Evolutionary conservation across 2,888 invertebrate species (phyloP).

Genomic region (Endomychus coccineus): DNA sequence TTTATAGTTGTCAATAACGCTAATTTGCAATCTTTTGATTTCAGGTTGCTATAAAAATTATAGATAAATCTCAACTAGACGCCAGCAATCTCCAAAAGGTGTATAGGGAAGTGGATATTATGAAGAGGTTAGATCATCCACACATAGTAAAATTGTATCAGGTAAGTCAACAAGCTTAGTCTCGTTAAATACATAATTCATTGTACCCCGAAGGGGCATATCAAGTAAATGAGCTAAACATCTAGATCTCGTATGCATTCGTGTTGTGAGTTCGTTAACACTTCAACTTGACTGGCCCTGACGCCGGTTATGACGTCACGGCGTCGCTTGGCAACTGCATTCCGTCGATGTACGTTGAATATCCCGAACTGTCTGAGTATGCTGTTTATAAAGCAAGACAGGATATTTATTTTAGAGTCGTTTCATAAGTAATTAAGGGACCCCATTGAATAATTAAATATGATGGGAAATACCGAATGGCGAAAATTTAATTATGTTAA

Average conservation of each 20-base stretch:
- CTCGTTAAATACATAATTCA: not conserved
- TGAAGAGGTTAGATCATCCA: conserved; percentile 94
- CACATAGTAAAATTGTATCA: conserved; percentile 97
- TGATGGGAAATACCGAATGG: no score
- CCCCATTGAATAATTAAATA: no score
- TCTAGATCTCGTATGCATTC: not conserved
- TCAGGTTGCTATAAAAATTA: conserved; percentile 93
- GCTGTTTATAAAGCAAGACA: no score
- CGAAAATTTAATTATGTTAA: no score
- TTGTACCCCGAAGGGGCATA: not conserved
- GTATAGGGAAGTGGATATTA: conserved; percentile 93
- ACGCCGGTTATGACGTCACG: conserved; percentile 35
- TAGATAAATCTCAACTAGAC: conserved; percentile 88
- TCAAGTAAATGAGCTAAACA: not conserved
- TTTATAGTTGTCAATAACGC: no score
- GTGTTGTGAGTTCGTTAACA: conserved; percentile 35
- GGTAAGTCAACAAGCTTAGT: conserved; percentile 46
- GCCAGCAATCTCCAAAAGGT: conserved; percentile 89
- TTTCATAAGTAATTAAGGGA: no score
- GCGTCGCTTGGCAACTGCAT: conserved; percentile 30
- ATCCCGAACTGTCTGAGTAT: not conserved
- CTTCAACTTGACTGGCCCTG: conserved; percentile 41
- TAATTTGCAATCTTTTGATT: no score
- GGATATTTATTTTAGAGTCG: no score
- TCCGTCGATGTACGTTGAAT: not conserved